These are phyloP conservation scores for Holothuria scabra DNA, from an alignment of 53 echinoderm and acorn worm species.

Conservation along the genomic window DNA sequence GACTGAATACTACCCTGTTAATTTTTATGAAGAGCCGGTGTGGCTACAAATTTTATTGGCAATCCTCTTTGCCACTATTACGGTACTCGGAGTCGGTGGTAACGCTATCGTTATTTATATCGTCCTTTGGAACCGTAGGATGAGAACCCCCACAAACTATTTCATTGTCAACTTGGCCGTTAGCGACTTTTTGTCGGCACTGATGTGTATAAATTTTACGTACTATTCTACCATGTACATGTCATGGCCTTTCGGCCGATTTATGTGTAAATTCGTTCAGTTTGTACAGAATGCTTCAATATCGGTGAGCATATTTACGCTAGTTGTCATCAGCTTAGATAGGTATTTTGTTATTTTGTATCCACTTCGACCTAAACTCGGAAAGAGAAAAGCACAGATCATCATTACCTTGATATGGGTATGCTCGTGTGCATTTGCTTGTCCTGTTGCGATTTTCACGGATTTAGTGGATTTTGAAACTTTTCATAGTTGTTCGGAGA, in stretches of 20 bases:
- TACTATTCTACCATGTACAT: constrained; percentile 85
- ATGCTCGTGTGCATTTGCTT: constrained; percentile 66
- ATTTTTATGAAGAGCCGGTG: constrained; percentile 74
- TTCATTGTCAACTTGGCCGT: constrained; percentile 95
- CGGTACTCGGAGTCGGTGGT: constrained; percentile 83
- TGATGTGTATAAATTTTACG: constrained; percentile 93
- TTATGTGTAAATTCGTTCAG: constrained; percentile 86
- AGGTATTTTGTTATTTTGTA: constrained; percentile 92
- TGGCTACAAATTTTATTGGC: constrained; percentile 79
- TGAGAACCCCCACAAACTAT: constrained; percentile 98
- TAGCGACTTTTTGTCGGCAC: constrained; percentile 87
- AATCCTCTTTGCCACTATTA: constrained; percentile 71
- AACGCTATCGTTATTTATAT: constrained; percentile 94
- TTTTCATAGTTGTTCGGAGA: constrained; percentile 71
- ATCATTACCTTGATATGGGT: constrained; percentile 84
- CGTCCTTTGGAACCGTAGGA: constrained; percentile 84
- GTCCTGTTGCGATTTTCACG: constrained; percentile 75
- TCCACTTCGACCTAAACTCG: constrained; percentile 81
- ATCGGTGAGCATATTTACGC: constrained; percentile 94
- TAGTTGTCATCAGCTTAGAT: constrained; percentile 93
- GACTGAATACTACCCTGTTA: neutral
- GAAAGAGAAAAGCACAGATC: constrained; percentile 65
- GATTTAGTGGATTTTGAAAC: constrained; percentile 43
- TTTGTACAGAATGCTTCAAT: constrained; percentile 91
- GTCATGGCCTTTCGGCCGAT: constrained; percentile 82